A percentile compares a stretch with the other conserved stretches of the same genome.
These are phyloP conservation scores for Neopelma chrysocephalum DNA, from an alignment of 2,797 vertebrate species.

Conservation along the genomic window DNA sequence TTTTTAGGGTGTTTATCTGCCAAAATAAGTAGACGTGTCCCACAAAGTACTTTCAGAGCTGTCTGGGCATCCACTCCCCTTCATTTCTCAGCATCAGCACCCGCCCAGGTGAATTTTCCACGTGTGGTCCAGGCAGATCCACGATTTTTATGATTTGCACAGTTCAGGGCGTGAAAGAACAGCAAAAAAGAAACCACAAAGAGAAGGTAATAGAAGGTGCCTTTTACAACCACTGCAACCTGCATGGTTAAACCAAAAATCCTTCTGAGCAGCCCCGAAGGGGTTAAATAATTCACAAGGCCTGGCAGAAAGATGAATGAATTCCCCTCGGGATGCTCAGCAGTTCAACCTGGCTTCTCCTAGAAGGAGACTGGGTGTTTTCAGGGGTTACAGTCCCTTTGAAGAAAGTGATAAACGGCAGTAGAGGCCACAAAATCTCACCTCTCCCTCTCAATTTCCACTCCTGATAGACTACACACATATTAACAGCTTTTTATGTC, in stretches of 20 bases:
- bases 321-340: background rate
- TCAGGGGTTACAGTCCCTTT: background rate
- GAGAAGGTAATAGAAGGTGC: background rate
- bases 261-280: background rate
- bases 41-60: background rate
- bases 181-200: background rate
- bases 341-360: background rate
- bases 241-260: background rate
- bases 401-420: background rate
- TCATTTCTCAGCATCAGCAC: background rate
- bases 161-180: background rate
- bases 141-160: background rate
- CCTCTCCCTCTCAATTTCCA: background rate
- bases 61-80: background rate
- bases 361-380: background rate
- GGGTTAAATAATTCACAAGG: conserved; percentile 18
- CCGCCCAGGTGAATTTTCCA: background rate
- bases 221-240: background rate
- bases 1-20: background rate
- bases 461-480: conserved; percentile 38
- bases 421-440: conserved; percentile 12
- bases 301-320: background rate
- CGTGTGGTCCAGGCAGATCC: background rate
- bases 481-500: conserved; percentile 35
- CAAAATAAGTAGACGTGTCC: background rate